Evolutionary conservation across 1,140 invertebrate genomes (phyloP).

Genomic region (Drosophila bipectinata): DNA sequence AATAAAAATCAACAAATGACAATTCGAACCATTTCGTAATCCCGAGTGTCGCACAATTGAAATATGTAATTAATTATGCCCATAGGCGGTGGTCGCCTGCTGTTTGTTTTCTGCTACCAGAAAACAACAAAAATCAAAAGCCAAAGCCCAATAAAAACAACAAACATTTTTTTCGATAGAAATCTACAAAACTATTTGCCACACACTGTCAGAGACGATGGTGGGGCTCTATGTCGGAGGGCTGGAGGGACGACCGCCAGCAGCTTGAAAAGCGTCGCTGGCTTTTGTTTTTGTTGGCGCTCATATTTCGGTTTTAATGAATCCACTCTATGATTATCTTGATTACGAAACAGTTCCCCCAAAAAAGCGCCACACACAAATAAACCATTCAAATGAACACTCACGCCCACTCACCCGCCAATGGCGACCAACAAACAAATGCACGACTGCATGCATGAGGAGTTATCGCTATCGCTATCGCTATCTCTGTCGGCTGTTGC

Average conservation of each 20-base stretch:
- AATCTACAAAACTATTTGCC: conserved; percentile 78
- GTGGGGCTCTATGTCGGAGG: too few species aligned
- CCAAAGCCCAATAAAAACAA: conserved; percentile 15
- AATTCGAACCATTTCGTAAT: conserved; percentile 65
- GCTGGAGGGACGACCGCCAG: conserved; percentile 39
- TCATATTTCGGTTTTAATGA: conserved; percentile 78
- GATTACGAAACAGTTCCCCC: conserved; percentile 63
- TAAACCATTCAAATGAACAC: conserved; percentile 62
- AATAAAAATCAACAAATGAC: conserved; percentile 45
- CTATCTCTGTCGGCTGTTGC: conserved; percentile 22
- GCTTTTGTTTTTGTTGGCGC: conserved; percentile 61
- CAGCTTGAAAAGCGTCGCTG: conserved; percentile 37
- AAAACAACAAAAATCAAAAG: conserved; percentile 36
- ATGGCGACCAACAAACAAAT: conserved; percentile 17
- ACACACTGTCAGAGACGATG: conserved; percentile 36
- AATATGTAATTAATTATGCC: conserved; percentile 76
- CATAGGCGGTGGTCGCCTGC: conserved; percentile 64
- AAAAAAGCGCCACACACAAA: conserved; percentile 32
- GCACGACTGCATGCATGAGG: conserved; percentile 37
- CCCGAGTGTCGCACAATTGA: conserved; percentile 73
- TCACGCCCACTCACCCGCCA: conserved; percentile 38
- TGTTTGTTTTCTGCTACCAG: conserved; percentile 71
- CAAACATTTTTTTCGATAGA: conserved; percentile 57
- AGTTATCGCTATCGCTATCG: conserved; percentile 26
- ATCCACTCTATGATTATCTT: conserved; percentile 75